These are phyloP conservation scores for Anableps anableps DNA, from an alignment of 2,797 vertebrate species.

Conservation along the genomic window DNA sequence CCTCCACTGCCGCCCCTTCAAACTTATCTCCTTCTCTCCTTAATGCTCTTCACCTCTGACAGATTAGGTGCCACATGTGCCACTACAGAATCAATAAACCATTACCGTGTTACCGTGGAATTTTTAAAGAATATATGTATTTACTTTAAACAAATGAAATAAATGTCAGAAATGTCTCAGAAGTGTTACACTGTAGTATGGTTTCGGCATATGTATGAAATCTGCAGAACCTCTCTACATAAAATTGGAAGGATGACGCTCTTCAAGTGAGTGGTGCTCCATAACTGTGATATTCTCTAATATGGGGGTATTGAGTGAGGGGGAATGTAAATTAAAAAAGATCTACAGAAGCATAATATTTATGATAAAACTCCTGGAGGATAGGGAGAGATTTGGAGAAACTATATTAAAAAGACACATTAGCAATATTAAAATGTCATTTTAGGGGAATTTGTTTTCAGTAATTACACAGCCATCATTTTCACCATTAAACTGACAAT, in stretches of 20 bases:
- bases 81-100: conserved; percentile 48
- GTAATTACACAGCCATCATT: neutral
- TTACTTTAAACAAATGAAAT: conserved; percentile 43
- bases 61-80: conserved; percentile 16
- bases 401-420: conserved; percentile 1
- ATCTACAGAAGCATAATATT: neutral
- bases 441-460: conserved; percentile 13
- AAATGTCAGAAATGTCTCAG: neutral
- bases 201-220: conserved; percentile 23
- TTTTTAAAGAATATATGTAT: conserved; percentile 47
- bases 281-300: conserved; percentile 35
- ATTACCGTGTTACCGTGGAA: conserved; percentile 31
- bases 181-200: neutral
- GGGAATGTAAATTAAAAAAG: conserved; percentile 22
- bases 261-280: conserved; percentile 20
- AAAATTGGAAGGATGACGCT: conserved; percentile 20
- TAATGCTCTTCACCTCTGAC: neutral
- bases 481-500: conserved; percentile 6
- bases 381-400: conserved; percentile 7
- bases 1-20: conserved; percentile 1
- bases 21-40: conserved; percentile 7
- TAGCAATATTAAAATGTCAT: neutral
- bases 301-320: conserved; percentile 3
- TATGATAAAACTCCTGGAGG: conserved; percentile 8
- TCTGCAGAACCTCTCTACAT: conserved; percentile 10